Evolutionary conservation across 2,113 vertebrate genomes (phyloP), one percentile per base, ranked within the genome.

Genomic region (Actinemys pallida): DNA sequence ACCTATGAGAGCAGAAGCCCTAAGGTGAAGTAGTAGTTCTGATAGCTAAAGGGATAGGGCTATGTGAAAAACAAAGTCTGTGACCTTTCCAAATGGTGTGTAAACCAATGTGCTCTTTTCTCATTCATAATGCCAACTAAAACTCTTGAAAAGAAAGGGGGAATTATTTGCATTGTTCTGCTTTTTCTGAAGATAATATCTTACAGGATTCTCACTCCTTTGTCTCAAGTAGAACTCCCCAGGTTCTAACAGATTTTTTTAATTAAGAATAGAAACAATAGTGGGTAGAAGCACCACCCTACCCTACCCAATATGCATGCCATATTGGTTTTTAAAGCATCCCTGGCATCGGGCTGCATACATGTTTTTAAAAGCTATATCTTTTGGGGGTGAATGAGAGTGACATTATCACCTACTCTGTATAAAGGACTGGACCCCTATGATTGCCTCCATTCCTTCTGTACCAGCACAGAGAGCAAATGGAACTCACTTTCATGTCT

Each of bases 161-260:
- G 22, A 49, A 31, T 50, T 54, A 25, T 31, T 14, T 2, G 20
- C 80, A 42, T 52, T 39, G 29, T 25, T 47, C 11, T 45, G 25
- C 57, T 82, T 79, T 57, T 65, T 52, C 45, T 65, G 49, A 54
- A 88, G 29, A 12, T 8, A 25, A 9, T 13, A 24, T 45, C 22
- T 69, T 78, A 2, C 2, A 8, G 0, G 1, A 1, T 9, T 76
- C 57, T 85, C 5, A 10, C 16, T 69, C 45, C n/a, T 24, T 31
- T 20, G 35, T 72, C 80, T 22, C 65, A 65, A 57, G 75, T 2
- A 27, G 17, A 39, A 65, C 19, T 25, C 1, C 72, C 20, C 20
- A 45, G 19, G 39, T 10, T 75, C 39, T 45, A 76, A 42, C 9
- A 76, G 42, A 76, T 45, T 45, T 45, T 16, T 16, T 17, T 81